These are phyloP conservation scores for Burhinus oedicnemus DNA, from an alignment of 2,113 vertebrate species.

Conservation along the genomic window DNA sequence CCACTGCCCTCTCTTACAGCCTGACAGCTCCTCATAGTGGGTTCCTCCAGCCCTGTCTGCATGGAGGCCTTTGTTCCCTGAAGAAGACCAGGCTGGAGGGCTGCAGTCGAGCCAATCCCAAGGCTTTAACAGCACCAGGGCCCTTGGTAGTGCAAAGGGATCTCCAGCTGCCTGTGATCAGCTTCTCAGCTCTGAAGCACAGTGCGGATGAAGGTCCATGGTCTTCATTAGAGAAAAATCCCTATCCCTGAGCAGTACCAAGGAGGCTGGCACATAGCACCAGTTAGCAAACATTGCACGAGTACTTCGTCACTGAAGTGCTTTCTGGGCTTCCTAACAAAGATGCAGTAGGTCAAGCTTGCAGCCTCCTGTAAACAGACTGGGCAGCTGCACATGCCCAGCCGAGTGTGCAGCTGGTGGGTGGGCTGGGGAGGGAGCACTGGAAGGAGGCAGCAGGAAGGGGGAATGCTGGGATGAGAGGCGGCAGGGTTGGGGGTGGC, in stretches of 20 bases:
- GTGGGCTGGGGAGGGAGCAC: neutral
- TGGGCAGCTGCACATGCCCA: rapidly evolving
- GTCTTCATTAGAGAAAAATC: slow-evolving; percentile 9
- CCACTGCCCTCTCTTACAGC: neutral
- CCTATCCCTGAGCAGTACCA: neutral
- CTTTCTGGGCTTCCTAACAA: neutral
- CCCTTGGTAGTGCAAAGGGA: neutral
- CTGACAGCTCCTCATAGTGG: neutral
- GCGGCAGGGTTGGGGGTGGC: neutral
- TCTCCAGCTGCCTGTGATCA: neutral
- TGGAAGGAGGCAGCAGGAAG: neutral
- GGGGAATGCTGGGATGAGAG: neutral
- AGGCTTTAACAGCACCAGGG: neutral
- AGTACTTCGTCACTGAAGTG: neutral
- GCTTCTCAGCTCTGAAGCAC: neutral
- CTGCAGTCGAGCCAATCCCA: neutral
- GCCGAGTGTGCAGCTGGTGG: neutral
- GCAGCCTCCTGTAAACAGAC: neutral
- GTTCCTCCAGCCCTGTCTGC: neutral
- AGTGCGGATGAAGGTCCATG: neutral
- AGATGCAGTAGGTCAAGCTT: neutral
- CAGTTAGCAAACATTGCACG: neutral
- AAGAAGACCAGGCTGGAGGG: neutral
- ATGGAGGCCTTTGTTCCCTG: neutral
- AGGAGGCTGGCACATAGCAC: neutral